phyloP scores from a whole-genome alignment of 2,888 invertebrate genomes.

The Pammene fasciana region DNA sequence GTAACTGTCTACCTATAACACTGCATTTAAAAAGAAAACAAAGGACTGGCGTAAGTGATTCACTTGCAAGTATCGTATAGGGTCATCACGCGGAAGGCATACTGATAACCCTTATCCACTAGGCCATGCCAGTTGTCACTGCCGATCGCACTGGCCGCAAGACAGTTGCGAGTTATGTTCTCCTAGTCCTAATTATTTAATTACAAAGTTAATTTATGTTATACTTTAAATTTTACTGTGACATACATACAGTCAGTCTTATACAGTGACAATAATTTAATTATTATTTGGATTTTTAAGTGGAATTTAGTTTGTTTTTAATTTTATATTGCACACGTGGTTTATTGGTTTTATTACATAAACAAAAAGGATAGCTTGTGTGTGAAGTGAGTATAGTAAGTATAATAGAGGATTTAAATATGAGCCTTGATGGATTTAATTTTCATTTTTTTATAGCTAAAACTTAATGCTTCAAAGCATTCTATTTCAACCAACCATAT shows the following conservation, averaged over 20 bases:
- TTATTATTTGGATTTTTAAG: no score
- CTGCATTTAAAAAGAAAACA: conserved; percentile 16
- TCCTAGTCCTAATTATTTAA: conserved; percentile 33
- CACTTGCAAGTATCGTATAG: conserved; percentile 21
- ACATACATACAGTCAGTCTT: no score
- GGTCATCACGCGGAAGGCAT: conserved; percentile 35
- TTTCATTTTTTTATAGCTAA: no score
- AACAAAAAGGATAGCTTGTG: no score
- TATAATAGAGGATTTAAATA: no score
- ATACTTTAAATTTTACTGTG: not conserved
- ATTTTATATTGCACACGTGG: no score
- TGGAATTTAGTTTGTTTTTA: no score
- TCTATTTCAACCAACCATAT: no score
- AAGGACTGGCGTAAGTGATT: conserved; percentile 12
- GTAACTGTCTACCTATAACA: not conserved
- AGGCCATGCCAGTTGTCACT: conserved; percentile 4
- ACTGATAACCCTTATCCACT: conserved; percentile 42
- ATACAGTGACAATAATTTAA: not conserved
- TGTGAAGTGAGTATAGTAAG: no score
- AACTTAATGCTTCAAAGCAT: no score
- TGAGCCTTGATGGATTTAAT: no score
- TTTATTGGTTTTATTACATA: no score
- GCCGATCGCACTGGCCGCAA: conserved; percentile 8
- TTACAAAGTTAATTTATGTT: conserved; percentile 12
- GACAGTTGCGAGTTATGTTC: conserved; percentile 28